Evolutionary conservation across 2,797 vertebrate genomes (phyloP), one percentile per base, ranked within the genome.

Genomic region (Florisuga fusca): DNA sequence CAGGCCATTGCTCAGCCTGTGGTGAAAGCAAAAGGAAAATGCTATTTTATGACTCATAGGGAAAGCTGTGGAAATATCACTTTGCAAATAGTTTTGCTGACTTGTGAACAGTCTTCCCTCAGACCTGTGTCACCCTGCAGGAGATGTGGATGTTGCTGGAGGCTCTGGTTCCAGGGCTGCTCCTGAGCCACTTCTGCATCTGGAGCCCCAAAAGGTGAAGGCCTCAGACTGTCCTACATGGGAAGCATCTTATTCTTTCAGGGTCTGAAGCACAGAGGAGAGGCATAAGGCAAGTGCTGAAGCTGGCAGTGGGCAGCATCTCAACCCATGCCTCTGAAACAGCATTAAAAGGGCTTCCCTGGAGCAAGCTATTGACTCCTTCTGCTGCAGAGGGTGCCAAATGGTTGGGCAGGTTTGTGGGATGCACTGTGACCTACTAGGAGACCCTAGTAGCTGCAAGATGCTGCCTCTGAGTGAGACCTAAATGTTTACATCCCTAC

Each of bases 371-470:
- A n/a, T 8, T 18, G 5, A 1, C 8, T 15, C 22, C 7, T 54
- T 17, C 38, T 50, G 69, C 74, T 59, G 18, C 21, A 20, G 17
- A 45, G 16, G 5, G 2, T 57, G 26, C 33, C 79, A 53, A 7
- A n/a, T 6, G 36, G 19, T 13, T 1, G 20, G 34, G 6, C 53
- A 77, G 53, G 18, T 27, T 16, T 0, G 0, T 21, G 63, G 57
- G 22, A 10, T 36, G n/a, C 19, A 15, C 21, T 18, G 26, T 43
- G 33, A 18, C n/a, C 5, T 74, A 20, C 26, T 25, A 34, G 31
- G 18, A 59, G 33, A 21, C 4, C 19, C 6, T 14, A 36, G 23
- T 21, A 61, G 15, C 36, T 50, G n/a, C 61, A 34, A 0, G 8
- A 31, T 83, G 21, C 50, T 19, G 62, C 41, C 12, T n/a, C 41